These are phyloP conservation scores for Elymnias hypermnestra DNA, from an alignment of 1,140 invertebrate genomes.

Conservation along the genomic window DNA sequence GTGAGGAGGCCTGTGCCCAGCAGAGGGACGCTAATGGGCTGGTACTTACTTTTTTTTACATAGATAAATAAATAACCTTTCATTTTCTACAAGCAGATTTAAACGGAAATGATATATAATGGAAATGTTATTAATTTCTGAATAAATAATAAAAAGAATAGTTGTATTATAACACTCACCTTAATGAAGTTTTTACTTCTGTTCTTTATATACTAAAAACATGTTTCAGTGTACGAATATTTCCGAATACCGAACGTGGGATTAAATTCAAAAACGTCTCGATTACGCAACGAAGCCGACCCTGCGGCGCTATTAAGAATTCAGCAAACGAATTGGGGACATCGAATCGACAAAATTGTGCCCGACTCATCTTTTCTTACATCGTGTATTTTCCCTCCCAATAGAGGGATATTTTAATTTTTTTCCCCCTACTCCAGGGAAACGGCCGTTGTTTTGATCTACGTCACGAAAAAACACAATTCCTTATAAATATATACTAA, in stretches of 20 bases:
- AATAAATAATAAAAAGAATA: too few relatives aligned
- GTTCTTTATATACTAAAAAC: too few relatives aligned
- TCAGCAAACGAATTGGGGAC: slow-evolving; percentile 68
- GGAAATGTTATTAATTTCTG: too few relatives aligned
- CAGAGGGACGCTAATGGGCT: too few relatives aligned
- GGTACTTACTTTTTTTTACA: too few relatives aligned
- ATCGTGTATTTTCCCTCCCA: slow-evolving; percentile 52
- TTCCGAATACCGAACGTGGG: slow-evolving; percentile 30
- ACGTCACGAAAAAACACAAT: slow-evolving; percentile 50
- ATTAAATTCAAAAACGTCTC: slow-evolving; percentile 62
- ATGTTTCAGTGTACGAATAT: slow-evolving; percentile 26
- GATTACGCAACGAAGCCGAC: slow-evolving; percentile 48
- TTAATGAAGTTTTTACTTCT: too few relatives aligned
- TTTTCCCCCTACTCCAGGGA: slow-evolving; percentile 41
- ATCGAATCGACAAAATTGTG: slow-evolving; percentile 70
- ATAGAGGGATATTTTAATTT: slow-evolving; percentile 4
- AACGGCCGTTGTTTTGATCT: slow-evolving; percentile 62
- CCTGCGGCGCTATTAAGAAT: slow-evolving; percentile 59
- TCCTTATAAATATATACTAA: slow-evolving; percentile 43
- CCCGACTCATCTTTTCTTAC: slow-evolving; percentile 65
- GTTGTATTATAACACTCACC: too few relatives aligned
- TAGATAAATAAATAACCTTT: too few relatives aligned
- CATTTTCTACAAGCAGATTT: too few relatives aligned
- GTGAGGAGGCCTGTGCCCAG: too few relatives aligned
- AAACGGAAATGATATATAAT: too few relatives aligned